phyloP scores from a whole-genome alignment of 2,888 invertebrate species.

The Andrena bucephala region DNA sequence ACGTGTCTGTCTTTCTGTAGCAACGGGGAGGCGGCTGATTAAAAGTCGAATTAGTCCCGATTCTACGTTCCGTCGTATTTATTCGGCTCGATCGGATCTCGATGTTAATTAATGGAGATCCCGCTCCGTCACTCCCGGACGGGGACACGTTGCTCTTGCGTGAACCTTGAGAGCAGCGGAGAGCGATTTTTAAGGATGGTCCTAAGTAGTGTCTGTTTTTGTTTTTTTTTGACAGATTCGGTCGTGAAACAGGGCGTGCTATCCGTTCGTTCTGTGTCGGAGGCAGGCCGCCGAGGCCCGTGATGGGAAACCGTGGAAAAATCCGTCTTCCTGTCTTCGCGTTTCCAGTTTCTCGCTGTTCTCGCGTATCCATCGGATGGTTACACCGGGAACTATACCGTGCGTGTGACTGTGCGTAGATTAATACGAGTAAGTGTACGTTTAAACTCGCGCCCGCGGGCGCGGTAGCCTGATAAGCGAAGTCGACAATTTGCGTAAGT shows the following conservation, averaged over 20 bases:
- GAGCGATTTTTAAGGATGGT: neutral
- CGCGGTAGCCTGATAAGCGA: slow-evolving; percentile 70
- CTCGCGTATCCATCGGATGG: slow-evolving; percentile 43
- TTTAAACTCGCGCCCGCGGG: slow-evolving; percentile 28
- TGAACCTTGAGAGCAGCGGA: neutral
- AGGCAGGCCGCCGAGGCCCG: neutral
- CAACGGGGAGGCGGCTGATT: slow-evolving; percentile 21
- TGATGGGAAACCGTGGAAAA: slow-evolving; percentile 45
- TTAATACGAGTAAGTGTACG: slow-evolving; percentile 54
- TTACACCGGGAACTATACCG: slow-evolving; percentile 26
- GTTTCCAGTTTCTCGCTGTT: slow-evolving; percentile 64
- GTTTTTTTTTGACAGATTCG: neutral
- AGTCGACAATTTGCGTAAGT: slow-evolving; percentile 69
- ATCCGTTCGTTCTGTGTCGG: neutral
- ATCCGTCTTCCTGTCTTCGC: slow-evolving; percentile 70
- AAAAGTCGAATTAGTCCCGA: slow-evolving; percentile 36
- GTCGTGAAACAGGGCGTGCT: neutral
- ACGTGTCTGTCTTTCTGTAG: slow-evolving; percentile 6
- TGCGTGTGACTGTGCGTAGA: slow-evolving; percentile 44
- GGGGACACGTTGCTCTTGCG: neutral
- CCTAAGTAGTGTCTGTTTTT: too few species aligned
- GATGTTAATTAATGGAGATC: slow-evolving; percentile 9
- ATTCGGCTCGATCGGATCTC: neutral
- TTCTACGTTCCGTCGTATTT: neutral
- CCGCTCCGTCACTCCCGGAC: neutral